Percentiles rank a stretch among this genome's conserved stretches.
phyloP scores from a whole-genome alignment of 2,113 vertebrate species.

The Ctenodactylus gundi region DNA sequence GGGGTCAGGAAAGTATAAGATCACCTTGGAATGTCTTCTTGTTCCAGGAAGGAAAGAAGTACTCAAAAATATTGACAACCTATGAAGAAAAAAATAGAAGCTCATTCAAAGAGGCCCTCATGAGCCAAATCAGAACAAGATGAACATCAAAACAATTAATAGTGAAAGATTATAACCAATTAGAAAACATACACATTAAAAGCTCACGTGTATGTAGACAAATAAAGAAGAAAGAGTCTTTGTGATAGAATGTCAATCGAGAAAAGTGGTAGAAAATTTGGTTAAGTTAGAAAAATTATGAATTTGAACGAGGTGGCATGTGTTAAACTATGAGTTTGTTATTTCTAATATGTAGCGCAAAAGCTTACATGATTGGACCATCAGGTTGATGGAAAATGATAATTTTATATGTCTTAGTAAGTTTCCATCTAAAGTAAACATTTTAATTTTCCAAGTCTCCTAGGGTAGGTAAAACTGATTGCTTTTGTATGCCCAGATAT shows the following conservation, averaged over 20 bases:
- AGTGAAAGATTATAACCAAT: neutral
- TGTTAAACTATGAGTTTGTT: neutral
- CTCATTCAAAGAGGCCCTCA: neutral
- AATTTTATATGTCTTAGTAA: neutral
- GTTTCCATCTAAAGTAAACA: neutral
- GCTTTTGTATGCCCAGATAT: neutral
- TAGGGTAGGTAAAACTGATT: neutral
- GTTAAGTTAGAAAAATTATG: neutral
- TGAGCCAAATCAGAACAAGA: neutral
- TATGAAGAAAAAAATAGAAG: neutral
- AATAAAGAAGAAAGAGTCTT: neutral
- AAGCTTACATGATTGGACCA: neutral
- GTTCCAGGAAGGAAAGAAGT: neutral
- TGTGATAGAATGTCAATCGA: neutral
- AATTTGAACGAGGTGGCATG: too few species aligned
- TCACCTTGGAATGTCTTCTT: neutral
- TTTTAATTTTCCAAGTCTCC: neutral
- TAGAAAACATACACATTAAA: neutral
- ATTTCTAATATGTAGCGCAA: neutral
- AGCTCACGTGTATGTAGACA: neutral
- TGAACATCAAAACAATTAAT: neutral
- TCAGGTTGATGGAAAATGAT: neutral
- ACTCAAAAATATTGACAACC: neutral
- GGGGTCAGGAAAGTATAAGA: neutral
- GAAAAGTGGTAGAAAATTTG: neutral